Conservation (phyloP, 2,113 vertebrate species). For the Marmota flaviventris region DNA sequence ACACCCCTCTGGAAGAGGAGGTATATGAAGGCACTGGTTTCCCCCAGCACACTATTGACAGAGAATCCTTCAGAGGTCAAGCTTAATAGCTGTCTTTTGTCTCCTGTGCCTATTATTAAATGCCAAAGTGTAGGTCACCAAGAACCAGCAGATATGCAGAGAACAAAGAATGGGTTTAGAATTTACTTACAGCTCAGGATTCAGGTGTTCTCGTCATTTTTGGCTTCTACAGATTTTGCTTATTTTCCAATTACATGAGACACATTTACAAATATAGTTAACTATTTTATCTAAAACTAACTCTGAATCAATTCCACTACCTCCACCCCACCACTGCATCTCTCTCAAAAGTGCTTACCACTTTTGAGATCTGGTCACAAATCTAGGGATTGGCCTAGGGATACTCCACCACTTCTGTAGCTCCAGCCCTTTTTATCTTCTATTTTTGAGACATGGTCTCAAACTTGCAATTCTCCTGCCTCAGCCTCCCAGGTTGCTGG, state of each 20-base stretch:
- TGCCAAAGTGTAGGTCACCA: background rate
- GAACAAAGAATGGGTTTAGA: background rate
- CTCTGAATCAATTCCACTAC: no score
- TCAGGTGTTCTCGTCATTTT: constrained; percentile 29
- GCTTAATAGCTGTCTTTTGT: background rate
- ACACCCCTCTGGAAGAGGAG: background rate
- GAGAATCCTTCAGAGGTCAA: background rate
- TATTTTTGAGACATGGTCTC: no score
- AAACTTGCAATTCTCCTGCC: background rate
- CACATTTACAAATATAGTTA: background rate
- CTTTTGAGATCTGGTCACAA: no score
- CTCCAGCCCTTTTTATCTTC: background rate
- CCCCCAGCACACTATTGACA: background rate
- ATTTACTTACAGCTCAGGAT: constrained; percentile 14
- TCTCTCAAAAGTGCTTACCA: no score
- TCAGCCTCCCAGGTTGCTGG: background rate
- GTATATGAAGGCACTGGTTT: background rate
- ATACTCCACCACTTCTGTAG: background rate
- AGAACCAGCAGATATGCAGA: background rate
- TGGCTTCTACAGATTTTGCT: background rate
- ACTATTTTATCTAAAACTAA: constrained; percentile 39
- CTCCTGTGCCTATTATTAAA: background rate
- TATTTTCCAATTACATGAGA: background rate
- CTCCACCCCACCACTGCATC: no score
- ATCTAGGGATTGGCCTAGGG: background rate